Percentiles rank a stretch among this genome's conserved stretches.
phyloP scores from a whole-genome alignment of 2,888 invertebrate genomes.

The Acrobasis consociella region DNA sequence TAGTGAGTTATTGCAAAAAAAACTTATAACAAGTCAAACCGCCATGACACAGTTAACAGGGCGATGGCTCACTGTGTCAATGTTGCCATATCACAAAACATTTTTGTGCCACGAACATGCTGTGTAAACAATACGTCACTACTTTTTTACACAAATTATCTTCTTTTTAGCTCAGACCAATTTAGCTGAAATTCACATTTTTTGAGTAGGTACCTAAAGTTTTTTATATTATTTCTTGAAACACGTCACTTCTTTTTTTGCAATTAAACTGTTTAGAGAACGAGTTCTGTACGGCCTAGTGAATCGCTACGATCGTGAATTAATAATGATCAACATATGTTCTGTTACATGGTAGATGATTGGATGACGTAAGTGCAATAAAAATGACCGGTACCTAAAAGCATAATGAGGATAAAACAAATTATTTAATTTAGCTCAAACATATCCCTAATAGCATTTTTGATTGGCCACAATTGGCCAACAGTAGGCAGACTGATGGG shows the following conservation, averaged over 20 bases:
- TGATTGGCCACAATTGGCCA: no score
- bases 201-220: no score
- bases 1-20: conserved; percentile 78
- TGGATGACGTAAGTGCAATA: neutral
- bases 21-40: conserved; percentile 81
- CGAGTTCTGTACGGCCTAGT: neutral
- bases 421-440: conserved; percentile 20
- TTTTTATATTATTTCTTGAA: neutral
- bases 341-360: neutral
- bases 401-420: conserved; percentile 20
- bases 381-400: neutral
- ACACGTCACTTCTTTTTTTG: no score
- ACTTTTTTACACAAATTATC: neutral
- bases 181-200: no score
- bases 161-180: no score
- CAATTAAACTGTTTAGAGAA: neutral
- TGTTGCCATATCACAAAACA: conserved; percentile 58
- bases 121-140: conserved; percentile 9
- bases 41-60: conserved; percentile 83
- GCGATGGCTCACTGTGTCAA: conserved; percentile 79
- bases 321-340: neutral
- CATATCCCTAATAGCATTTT: no score
- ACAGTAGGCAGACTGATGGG: no score
- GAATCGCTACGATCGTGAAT: neutral
- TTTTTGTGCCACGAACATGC: conserved; percentile 2